Conservation (phyloP, 2,113 vertebrate species). For the Cyrtonyx montezumae region DNA sequence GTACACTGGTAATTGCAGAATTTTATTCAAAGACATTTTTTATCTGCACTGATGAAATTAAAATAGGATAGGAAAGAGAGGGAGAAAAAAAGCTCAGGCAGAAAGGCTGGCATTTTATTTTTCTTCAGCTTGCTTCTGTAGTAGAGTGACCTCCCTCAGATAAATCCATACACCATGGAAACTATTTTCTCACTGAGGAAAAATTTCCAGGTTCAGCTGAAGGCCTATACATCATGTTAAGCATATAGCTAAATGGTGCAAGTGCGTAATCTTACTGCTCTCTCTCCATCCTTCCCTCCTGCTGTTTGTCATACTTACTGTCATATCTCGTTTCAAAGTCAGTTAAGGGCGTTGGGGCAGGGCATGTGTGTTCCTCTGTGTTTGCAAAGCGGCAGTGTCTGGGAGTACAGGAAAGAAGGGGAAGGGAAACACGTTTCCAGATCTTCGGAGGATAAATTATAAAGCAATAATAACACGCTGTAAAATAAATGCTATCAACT, state of each 20-base stretch:
- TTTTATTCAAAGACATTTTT: constrained; percentile 64
- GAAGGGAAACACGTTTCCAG: background rate
- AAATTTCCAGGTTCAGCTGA: constrained; percentile 61
- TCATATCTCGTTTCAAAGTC: constrained; percentile 55
- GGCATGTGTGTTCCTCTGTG: background rate
- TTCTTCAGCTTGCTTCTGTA: constrained; percentile 10
- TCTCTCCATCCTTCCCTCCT: constrained; percentile 46
- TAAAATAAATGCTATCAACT: constrained; percentile 40
- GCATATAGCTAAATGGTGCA: constrained; percentile 48
- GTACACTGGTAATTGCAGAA: constrained; percentile 28
- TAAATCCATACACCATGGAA: constrained; percentile 68
- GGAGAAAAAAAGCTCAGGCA: background rate
- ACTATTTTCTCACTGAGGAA: constrained; percentile 64
- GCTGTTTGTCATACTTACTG: constrained; percentile 51
- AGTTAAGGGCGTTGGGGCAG: constrained; percentile 12
- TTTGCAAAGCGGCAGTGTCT: background rate
- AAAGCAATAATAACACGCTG: constrained; percentile 3
- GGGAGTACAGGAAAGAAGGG: background rate
- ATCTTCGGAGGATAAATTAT: constrained; percentile 26
- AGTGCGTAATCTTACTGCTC: constrained; percentile 60
- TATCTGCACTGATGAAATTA: constrained; percentile 57
- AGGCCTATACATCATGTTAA: constrained; percentile 63
- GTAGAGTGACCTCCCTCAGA: constrained; percentile 63
- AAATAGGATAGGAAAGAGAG: constrained; percentile 25
- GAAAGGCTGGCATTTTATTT: constrained; percentile 40